Evolutionary conservation across 2,888 invertebrate genomes (phyloP).

Genomic region (Antheraea yamamai): DNA sequence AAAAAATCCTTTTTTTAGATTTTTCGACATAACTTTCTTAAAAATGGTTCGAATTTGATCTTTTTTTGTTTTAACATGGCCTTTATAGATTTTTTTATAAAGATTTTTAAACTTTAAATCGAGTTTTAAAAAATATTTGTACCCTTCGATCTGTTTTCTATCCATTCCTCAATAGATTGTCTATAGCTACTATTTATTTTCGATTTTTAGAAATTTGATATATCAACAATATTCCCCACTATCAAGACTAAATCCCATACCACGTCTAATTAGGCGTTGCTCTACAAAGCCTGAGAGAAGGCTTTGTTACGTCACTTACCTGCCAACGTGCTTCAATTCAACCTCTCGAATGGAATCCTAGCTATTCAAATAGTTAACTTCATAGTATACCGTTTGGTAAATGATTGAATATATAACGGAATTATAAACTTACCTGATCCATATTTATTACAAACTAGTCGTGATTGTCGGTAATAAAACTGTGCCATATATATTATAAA

Average conservation of each 20-base stretch:
- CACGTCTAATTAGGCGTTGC: slow-evolving; percentile 18
- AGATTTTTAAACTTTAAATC: too few species aligned
- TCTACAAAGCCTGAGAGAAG: slow-evolving; percentile 27
- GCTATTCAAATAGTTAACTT: background rate
- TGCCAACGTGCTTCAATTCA: slow-evolving; percentile 34
- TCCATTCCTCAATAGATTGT: too few species aligned
- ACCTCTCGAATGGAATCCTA: background rate
- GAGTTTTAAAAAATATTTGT: too few species aligned
- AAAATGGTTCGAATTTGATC: too few species aligned
- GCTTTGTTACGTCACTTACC: slow-evolving; percentile 53
- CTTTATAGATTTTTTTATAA: too few species aligned
- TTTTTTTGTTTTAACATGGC: too few species aligned
- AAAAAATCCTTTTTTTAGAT: too few species aligned
- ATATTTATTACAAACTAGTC: background rate
- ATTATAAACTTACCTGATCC: background rate
- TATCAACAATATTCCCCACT: background rate
- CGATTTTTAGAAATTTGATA: background rate
- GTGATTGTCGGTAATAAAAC: background rate
- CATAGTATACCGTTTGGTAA: background rate
- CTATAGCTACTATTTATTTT: too few species aligned
- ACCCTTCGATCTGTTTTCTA: too few species aligned
- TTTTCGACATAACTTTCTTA: too few species aligned
- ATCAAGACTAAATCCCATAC: slow-evolving; percentile 2
- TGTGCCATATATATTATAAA: too few species aligned
- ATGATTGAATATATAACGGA: background rate